Conservation (phyloP, 1,140 invertebrate species). For the Anoplophora glabripennis region DNA sequence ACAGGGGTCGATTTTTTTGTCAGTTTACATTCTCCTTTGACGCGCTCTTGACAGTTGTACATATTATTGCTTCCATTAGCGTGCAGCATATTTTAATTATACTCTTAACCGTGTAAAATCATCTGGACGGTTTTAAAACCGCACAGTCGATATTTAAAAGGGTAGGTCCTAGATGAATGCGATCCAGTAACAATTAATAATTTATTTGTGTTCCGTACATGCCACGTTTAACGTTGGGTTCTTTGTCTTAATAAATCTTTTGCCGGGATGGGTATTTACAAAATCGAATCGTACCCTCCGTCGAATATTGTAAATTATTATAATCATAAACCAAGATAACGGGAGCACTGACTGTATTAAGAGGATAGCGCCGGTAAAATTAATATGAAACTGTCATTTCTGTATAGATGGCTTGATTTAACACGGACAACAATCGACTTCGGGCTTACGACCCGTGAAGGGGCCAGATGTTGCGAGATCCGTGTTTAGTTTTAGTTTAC, state of each 20-base stretch:
- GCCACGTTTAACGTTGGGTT: no score
- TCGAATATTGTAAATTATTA: constrained; percentile 4
- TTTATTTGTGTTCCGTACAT: no score
- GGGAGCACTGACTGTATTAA: constrained; percentile 35
- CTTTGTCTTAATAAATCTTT: no score
- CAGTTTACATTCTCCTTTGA: constrained; percentile 21
- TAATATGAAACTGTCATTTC: constrained; percentile 39
- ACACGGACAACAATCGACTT: constrained; percentile 30
- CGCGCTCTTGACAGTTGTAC: constrained; percentile 25
- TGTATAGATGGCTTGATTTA: constrained; percentile 32
- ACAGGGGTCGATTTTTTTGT: constrained; percentile 21
- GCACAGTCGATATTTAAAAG: constrained; percentile 1
- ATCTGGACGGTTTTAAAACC: constrained; percentile 12
- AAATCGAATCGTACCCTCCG: no score
- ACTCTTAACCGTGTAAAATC: constrained; percentile 22
- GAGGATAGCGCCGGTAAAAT: constrained; percentile 22
- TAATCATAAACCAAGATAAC: constrained; percentile 30
- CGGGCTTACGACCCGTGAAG: constrained; percentile 36
- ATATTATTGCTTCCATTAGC: constrained; percentile 26
- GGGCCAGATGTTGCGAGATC: constrained; percentile 34
- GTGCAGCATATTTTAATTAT: constrained; percentile 30
- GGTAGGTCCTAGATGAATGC: not conserved
- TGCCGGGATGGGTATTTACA: no score
- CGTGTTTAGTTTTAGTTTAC: constrained; percentile 32
- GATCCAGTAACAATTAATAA: no score